A percentile compares a stretch with the other conserved stretches of the same genome.
These are phyloP conservation scores for Tricholaema leucomelas DNA, from an alignment of 2,113 vertebrate genomes.

Conservation along the genomic window DNA sequence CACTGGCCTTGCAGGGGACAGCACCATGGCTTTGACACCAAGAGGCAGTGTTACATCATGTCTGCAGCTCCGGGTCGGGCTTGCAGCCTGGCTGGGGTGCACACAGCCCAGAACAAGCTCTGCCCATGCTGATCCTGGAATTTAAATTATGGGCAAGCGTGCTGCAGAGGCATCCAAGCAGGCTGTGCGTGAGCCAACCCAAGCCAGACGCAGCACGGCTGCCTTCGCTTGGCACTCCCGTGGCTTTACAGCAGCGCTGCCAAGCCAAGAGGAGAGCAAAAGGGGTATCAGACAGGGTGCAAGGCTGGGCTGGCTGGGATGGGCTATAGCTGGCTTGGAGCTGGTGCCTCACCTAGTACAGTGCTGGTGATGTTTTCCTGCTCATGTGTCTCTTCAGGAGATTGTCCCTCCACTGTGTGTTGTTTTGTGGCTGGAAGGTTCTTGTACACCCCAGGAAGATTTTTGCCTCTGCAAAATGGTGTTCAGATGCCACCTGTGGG, in stretches of 20 bases:
- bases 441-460: background rate
- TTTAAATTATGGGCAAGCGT: background rate
- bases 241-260: background rate
- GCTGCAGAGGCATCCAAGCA: background rate
- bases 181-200: background rate
- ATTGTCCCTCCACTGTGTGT: background rate
- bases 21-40: background rate
- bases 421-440: background rate
- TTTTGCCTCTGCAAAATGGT: background rate
- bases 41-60: background rate
- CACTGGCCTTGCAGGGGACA: background rate
- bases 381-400: background rate
- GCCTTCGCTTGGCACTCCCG: background rate
- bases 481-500: fast-evolving
- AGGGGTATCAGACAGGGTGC: background rate
- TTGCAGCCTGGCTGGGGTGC: background rate
- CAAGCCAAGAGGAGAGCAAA: background rate
- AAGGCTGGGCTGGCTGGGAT: background rate
- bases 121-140: background rate
- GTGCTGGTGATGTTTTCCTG: background rate
- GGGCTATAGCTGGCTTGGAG: background rate
- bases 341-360: background rate
- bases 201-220: background rate
- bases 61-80: background rate
- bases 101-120: background rate